Evolutionary conservation across 2,888 invertebrate species (phyloP).

Genomic region (Bimastos eiseni): DNA sequence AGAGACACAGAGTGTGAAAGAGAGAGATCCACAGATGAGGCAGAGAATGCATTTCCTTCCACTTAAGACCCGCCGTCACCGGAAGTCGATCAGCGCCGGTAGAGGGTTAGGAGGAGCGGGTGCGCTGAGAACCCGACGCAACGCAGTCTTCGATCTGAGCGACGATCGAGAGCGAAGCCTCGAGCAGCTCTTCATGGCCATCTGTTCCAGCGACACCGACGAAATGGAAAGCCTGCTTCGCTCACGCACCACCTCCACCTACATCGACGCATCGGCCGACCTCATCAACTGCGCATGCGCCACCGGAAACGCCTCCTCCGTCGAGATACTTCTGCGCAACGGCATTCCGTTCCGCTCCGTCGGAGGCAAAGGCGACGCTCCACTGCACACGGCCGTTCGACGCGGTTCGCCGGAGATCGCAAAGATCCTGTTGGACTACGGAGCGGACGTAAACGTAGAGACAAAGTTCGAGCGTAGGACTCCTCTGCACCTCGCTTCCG

Average conservation of each 20-base stretch:
- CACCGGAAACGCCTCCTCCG: constrained; percentile 27
- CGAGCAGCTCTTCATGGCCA: not conserved
- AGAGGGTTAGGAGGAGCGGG: too few relatives aligned
- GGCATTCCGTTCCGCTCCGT: constrained; percentile 45
- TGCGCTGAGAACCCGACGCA: not conserved
- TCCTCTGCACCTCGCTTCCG: constrained; percentile 55
- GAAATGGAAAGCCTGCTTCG: not conserved
- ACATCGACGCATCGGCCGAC: not conserved
- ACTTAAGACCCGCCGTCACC: not conserved
- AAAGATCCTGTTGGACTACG: constrained; percentile 42
- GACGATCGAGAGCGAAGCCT: not conserved
- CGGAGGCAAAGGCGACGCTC: constrained; percentile 48
- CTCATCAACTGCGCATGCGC: constrained; percentile 29
- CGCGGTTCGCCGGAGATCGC: constrained; percentile 46
- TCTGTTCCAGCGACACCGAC: not conserved
- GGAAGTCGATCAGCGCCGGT: not conserved
- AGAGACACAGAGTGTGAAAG: not conserved
- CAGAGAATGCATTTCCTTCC: not conserved
- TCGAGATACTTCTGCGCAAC: constrained; percentile 48
- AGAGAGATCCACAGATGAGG: not conserved
- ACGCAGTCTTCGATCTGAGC: not conserved
- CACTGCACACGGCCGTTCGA: constrained; percentile 53
- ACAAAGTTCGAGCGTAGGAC: constrained; percentile 47
- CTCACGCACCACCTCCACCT: not conserved
- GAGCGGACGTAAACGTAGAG: constrained; percentile 33